Base-by-base conservation (phyloP, 1,140 invertebrate species). In the Panagrolaimus sp. region DNA sequence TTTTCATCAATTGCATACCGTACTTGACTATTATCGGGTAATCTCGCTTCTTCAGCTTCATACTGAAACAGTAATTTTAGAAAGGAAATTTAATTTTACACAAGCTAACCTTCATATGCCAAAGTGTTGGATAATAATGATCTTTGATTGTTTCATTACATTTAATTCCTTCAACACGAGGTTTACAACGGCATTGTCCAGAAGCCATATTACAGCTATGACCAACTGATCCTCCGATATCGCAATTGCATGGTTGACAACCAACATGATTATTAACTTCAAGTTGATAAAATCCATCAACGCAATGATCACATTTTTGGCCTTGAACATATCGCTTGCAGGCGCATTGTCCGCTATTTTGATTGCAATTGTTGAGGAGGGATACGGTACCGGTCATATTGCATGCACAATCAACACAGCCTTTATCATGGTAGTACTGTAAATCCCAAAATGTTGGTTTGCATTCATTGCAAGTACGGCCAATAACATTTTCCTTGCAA, bases 361-460 rank as follows among this genome's bases (percentile, higher is more conserved):
- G 87, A 70, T 93, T 88, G 78, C 94, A 96, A 0, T 90, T 88
- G 4, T 89, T 89, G 63, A 95, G 87, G 0, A 89, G 89, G 24
- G 91, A 92, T 26, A 95, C 86, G 0, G 92, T 92, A 38, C 93
- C 93, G 64, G 90, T 88, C 15, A 88, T 83, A 75, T 90, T 87
- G 80, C 93, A 96, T 15, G 88, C 88, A 78, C 93, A 96, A 70
- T 76, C 89, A 87, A 96, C 90, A 84, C 96, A 98, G 70, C 94
- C 96, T 15, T 89, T 84, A 0, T 89, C 89, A 87, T 97, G 96
- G 58, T 89, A 89, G 9, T 89, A 86, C 80, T 91, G 89, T 1
- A 99, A 86, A 84, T 97, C 96, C 93, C 93, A 98, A 84, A 88
- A 98, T 0, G 95, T 87, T 0, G 92, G 90, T 83, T 91, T 91